Base-by-base conservation (phyloP, 2,113 vertebrate species). In the Raja brachyura region DNA sequence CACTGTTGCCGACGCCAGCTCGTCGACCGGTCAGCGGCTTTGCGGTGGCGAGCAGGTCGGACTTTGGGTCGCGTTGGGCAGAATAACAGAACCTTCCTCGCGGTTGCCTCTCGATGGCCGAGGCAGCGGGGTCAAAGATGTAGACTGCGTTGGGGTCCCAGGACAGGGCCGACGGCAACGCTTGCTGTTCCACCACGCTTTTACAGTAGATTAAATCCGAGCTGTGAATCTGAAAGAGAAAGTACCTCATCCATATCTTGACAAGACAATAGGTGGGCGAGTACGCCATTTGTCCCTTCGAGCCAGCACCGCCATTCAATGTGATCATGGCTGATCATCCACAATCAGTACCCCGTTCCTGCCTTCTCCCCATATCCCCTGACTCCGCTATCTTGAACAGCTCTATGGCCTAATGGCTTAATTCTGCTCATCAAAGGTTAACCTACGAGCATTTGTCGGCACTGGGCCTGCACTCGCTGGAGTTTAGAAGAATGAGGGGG, bases 131-230 rank as follows among this genome's bases (percentile, higher is more conserved):
- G 93, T 93, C 93, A 28, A 96, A 95, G 86, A 97, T 94, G 90
- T 94, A 96, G 93, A 96, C 93, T 0, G 96, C 93, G 3, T 95
- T 97, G 93, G 94, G 20, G 0, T 95, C 94, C 90, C 95, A 93
- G 61, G 94, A 78, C 90, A 95, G 94, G 94, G 96, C 94, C 25
- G 95, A 94, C 94, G 93, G 93, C 92, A 13, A 93, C 1, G 97
- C 96, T 93, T 96, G 95, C 90, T 95, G 94, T 85, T 96, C 96
- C 93, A 96, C 96, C 4, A 94, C 95, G 93, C 97, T 96, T 94
- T 96, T 97, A 94, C 97, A 97, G 94, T 74, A 93, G 90, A 95
- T 96, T 75, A 96, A 96, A 93, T 97, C 95, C 0, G 77, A 31
- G 10, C 95, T 96, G 68, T 95, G 95, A 0, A 97, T 94, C 96